Percentiles rank a stretch among this genome's conserved stretches.
These are phyloP conservation scores for Ochropleura plecta DNA, from an alignment of 2,888 invertebrate species.

Conservation along the genomic window DNA sequence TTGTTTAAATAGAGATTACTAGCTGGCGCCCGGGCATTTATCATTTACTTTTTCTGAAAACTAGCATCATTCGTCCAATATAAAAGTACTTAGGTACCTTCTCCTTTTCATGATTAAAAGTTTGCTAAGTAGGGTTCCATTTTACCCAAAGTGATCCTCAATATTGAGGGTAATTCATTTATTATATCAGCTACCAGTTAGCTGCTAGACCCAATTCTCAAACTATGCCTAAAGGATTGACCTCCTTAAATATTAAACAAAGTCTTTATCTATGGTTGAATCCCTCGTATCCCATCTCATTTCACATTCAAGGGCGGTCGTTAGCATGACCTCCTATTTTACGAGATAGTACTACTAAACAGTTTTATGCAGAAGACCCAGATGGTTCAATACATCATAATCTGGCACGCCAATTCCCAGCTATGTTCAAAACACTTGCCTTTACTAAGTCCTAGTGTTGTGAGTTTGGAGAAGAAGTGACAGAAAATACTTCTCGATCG, in stretches of 20 bases:
- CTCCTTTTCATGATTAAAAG: neutral
- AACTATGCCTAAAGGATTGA: neutral
- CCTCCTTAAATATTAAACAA: constrained; percentile 17
- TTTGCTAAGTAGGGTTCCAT: neutral
- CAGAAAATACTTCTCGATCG: too few relatives aligned
- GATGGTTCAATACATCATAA: neutral
- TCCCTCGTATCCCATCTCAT: constrained; percentile 10
- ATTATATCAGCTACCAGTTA: neutral
- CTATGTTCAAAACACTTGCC: too few relatives aligned
- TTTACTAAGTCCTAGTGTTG: too few relatives aligned
- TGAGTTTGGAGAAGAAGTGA: too few relatives aligned
- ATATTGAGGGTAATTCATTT: neutral
- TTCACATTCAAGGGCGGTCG: constrained; percentile 40
- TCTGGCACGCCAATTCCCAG: too few relatives aligned
- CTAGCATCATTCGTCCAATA: neutral
- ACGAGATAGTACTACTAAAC: neutral
- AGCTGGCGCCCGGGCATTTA: too few relatives aligned
- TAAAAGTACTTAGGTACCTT: neutral
- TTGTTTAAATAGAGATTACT: too few relatives aligned
- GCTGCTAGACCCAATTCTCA: neutral
- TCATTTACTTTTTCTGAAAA: neutral
- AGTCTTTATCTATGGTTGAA: constrained; percentile 2
- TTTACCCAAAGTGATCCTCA: neutral
- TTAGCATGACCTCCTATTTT: constrained; percentile 16
- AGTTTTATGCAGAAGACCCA: neutral